Evolutionary conservation across 2,113 vertebrate species (phyloP).

Genomic region (Oenanthe oenanthe): DNA sequence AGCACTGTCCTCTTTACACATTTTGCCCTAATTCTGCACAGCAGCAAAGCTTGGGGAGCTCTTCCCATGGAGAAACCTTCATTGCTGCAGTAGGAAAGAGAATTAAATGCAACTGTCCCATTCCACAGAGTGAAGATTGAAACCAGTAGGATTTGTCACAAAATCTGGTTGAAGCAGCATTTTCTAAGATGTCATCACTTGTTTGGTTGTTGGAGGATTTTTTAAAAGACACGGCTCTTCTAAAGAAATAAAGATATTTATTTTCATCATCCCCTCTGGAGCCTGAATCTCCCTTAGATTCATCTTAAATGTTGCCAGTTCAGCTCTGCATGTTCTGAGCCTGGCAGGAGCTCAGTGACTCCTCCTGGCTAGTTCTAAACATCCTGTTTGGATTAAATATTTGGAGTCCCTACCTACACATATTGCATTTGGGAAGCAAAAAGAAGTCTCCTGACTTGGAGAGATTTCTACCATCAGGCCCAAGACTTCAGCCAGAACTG

Average conservation of each 20-base stretch:
- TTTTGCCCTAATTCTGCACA: neutral
- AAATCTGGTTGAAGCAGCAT: neutral
- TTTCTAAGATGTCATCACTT: neutral
- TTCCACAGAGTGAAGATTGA: neutral
- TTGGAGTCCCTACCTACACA: neutral
- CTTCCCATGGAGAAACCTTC: neutral
- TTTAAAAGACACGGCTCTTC: neutral
- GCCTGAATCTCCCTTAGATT: neutral
- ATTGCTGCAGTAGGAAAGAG: neutral
- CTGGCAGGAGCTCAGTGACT: neutral
- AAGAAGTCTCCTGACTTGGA: neutral
- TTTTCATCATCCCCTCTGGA: neutral
- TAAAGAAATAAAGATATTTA: neutral
- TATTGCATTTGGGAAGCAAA: neutral
- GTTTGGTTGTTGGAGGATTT: neutral
- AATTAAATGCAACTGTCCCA: neutral
- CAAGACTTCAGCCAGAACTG: neutral
- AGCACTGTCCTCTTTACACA: neutral
- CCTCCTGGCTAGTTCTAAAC: neutral
- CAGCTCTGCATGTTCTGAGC: neutral
- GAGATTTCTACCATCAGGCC: neutral
- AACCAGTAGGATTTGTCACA: neutral
- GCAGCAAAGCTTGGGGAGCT: neutral
- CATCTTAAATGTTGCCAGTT: neutral
- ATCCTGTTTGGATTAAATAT: neutral